A percentile compares a stretch with the other conserved stretches of the same genome.
These are phyloP conservation scores for Lasioglossum malachurum DNA, from an alignment of 2,888 invertebrate species.

Conservation along the genomic window DNA sequence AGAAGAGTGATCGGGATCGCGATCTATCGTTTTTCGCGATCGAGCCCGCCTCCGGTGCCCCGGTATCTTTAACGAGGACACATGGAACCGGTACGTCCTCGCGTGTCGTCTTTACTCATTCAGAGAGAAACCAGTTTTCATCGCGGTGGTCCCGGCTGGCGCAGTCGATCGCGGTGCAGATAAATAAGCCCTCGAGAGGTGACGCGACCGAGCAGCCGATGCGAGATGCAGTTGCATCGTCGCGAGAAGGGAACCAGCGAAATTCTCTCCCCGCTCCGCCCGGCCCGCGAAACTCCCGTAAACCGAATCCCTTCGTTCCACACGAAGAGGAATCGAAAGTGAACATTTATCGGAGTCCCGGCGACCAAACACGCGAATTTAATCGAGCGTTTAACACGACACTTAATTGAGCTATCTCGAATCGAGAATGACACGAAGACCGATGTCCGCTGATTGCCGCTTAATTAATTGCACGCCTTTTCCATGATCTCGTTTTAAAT, in stretches of 20 bases:
- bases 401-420: not conserved
- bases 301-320: not conserved
- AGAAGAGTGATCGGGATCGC: not conserved
- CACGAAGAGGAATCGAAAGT: constrained; percentile 15
- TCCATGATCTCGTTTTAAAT: not conserved
- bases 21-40: constrained; percentile 39
- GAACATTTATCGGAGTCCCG: constrained; percentile 1
- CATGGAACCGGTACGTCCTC: constrained; percentile 39
- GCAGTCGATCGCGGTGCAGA: constrained; percentile 57
- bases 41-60: constrained; percentile 18
- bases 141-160: constrained; percentile 52
- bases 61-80: constrained; percentile 31
- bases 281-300: not conserved
- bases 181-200: constrained; percentile 62
- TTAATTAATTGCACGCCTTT: constrained; percentile 6
- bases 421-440: not conserved
- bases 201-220: constrained; percentile 30
- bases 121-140: constrained; percentile 69
- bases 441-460: not conserved
- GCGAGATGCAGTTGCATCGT: not conserved
- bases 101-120: constrained; percentile 64
- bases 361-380: not conserved
- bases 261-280: constrained; percentile 12
- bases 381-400: constrained; percentile 1
- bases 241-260: constrained; percentile 35